phyloP scores from a whole-genome alignment of 2,888 invertebrate species.

The Nemotelus nigrinus region DNA sequence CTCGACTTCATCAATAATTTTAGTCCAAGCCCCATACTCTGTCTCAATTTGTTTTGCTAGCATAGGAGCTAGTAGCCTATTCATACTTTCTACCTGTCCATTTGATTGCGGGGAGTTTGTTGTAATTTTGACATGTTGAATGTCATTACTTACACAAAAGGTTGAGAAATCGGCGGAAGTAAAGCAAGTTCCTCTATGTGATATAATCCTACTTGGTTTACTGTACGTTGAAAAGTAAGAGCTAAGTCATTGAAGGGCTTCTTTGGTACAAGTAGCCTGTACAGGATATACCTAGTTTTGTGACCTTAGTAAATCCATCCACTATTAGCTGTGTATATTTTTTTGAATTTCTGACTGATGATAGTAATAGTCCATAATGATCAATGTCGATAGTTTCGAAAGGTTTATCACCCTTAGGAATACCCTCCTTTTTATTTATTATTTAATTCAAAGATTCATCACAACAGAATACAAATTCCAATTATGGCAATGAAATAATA shows the following conservation, averaged over 20 bases:
- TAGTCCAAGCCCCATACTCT: not conserved
- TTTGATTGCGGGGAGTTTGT: slow-evolving; percentile 16
- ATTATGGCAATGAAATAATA: no score
- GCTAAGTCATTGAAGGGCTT: not conserved
- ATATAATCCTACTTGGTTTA: no score
- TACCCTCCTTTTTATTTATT: no score
- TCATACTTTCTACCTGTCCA: slow-evolving; percentile 24
- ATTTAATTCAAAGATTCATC: no score
- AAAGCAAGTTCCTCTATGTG: no score
- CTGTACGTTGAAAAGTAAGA: not conserved
- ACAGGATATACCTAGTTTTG: not conserved
- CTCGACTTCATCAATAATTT: not conserved
- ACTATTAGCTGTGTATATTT: not conserved
- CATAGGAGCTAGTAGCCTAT: slow-evolving; percentile 1
- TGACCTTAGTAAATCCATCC: not conserved
- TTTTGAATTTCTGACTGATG: not conserved
- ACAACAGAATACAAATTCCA: no score
- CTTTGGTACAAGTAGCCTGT: not conserved
- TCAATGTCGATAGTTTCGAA: not conserved
- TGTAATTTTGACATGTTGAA: slow-evolving; percentile 21
- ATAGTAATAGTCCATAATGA: not conserved
- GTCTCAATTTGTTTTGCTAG: slow-evolving; percentile 2
- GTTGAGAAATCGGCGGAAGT: not conserved
- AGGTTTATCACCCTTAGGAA: not conserved
- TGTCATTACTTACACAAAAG: not conserved